phyloP scores from a whole-genome alignment of 64 coral and sea anemone species.

The Montipora capricornis region DNA sequence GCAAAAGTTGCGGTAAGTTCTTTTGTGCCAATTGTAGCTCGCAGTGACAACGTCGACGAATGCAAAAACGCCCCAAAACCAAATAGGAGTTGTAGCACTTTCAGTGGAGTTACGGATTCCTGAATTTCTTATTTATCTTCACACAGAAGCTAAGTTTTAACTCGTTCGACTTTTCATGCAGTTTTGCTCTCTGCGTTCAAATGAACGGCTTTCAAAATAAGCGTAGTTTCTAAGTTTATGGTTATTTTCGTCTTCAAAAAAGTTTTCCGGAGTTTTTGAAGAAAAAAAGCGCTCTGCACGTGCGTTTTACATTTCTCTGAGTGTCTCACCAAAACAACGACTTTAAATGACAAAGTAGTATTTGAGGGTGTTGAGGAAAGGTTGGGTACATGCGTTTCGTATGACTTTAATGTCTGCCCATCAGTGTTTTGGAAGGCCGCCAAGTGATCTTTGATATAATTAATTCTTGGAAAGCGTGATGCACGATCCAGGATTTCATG shows the following conservation, averaged over 20 bases:
- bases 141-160: too few relatives aligned
- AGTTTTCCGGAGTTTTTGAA: neutral
- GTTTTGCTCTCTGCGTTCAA: neutral
- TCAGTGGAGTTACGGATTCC: neutral
- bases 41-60: neutral
- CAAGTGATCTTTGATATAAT: neutral
- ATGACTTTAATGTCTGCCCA: neutral
- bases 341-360: too few relatives aligned
- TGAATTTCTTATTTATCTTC: too few relatives aligned
- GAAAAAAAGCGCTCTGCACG: neutral
- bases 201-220: too few relatives aligned
- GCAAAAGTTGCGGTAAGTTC: conserved; percentile 65
- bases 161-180: too few relatives aligned
- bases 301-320: neutral
- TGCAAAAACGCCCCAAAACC: neutral
- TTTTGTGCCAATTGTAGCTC: too few relatives aligned
- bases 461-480: neutral
- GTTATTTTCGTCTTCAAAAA: too few relatives aligned
- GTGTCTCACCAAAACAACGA: neutral
- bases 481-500: neutral
- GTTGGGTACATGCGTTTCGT: neutral
- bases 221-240: too few relatives aligned
- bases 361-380: too few relatives aligned
- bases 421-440: neutral
- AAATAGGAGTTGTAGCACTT: neutral